Conservation (phyloP, 1,140 invertebrate genomes). For the Propsilocerus akamusi region DNA sequence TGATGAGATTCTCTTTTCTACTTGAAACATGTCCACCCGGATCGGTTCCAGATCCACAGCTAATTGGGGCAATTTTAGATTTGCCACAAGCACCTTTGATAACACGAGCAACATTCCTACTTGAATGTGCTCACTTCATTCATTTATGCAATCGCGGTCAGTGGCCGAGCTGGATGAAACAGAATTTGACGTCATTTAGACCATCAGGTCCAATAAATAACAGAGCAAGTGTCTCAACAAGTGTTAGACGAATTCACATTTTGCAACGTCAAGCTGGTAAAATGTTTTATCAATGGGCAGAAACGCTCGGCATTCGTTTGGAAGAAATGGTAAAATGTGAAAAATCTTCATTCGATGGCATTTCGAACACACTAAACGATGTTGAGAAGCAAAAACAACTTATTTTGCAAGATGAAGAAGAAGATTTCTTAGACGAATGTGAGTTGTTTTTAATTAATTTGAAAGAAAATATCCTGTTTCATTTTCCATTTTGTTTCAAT, state of each 20-base stretch:
- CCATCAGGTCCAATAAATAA: constrained; percentile 40
- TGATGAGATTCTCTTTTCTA: constrained; percentile 70
- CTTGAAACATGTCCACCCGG: constrained; percentile 91
- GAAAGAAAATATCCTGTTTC: not conserved
- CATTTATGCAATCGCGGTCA: constrained; percentile 94
- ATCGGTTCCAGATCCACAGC: constrained; percentile 81
- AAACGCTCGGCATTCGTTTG: constrained; percentile 68
- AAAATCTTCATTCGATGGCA: constrained; percentile 44
- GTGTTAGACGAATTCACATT: constrained; percentile 51
- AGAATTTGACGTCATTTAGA: constrained; percentile 60
- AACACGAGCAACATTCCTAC: constrained; percentile 66
- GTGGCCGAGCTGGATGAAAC: constrained; percentile 93
- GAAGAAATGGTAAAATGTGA: constrained; percentile 67
- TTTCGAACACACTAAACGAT: constrained; percentile 53
- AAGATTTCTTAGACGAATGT: constrained; percentile 97
- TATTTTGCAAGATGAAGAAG: constrained; percentile 82
- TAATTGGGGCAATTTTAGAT: constrained; percentile 88
- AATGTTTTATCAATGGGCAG: constrained; percentile 63
- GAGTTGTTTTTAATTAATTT: constrained; percentile 8
- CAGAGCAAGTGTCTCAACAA: constrained; percentile 28
- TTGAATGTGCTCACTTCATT: constrained; percentile 93
- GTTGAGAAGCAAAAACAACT: constrained; percentile 71
- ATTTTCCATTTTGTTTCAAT: constrained; percentile 18
- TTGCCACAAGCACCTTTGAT: constrained; percentile 90
- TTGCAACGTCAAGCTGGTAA: constrained; percentile 83